A percentile compares a stretch with the other conserved stretches of the same genome.
These are phyloP conservation scores for Stegophylla sp. DNA, from an alignment of 2,888 invertebrate species.

Conservation along the genomic window DNA sequence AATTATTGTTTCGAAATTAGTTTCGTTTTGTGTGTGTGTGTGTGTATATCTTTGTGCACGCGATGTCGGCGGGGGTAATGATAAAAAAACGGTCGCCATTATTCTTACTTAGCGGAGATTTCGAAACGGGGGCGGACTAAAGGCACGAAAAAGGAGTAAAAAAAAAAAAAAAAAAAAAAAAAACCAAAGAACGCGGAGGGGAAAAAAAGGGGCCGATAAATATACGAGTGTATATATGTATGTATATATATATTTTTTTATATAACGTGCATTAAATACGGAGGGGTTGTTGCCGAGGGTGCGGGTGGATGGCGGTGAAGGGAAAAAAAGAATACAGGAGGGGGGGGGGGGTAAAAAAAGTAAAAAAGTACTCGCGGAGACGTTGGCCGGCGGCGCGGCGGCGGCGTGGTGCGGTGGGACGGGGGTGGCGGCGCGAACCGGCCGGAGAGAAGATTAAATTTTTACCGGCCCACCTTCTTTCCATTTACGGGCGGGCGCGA, in stretches of 20 bases:
- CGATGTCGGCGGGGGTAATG: conserved; percentile 34
- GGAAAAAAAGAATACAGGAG: too few relatives aligned
- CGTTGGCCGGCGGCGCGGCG: conserved; percentile 25
- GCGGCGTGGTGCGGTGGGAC: conserved; percentile 9
- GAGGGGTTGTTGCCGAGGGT: background rate
- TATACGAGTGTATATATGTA: background rate
- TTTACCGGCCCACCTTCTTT: conserved; percentile 61
- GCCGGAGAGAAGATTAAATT: conserved; percentile 61
- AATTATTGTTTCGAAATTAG: conserved; percentile 57
- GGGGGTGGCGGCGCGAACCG: conserved; percentile 20
- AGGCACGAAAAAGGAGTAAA: background rate
- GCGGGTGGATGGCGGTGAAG: too few relatives aligned
- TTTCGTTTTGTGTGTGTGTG: conserved; percentile 40
- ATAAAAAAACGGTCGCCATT: conserved; percentile 59
- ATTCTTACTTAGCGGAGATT: conserved; percentile 59
- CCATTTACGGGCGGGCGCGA: conserved; percentile 12
- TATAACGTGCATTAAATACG: too few relatives aligned
- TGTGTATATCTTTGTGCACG: background rate
- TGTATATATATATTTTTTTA: conserved; percentile 3
- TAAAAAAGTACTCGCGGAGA: background rate
- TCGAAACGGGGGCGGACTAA: conserved; percentile 49
- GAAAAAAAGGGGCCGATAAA: conserved; percentile 25
- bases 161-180: conserved; percentile 17
- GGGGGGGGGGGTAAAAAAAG: background rate
- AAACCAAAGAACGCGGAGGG: background rate